Base-by-base conservation (phyloP, 1,140 invertebrate genomes). In the Heliconius melpomene region DNA sequence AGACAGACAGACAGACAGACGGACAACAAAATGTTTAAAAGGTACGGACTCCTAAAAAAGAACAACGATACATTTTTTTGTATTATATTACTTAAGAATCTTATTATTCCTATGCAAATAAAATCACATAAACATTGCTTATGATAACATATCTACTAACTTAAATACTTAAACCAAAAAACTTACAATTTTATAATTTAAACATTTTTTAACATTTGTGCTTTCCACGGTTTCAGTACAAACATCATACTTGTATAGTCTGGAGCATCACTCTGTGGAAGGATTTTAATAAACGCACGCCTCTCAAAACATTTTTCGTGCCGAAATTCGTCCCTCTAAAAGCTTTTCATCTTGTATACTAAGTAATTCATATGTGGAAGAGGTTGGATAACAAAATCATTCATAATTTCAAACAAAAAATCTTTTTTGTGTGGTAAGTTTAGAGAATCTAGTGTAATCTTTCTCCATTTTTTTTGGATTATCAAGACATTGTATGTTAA, bases 271-370 rank as follows among this genome's bases (percentile, higher is more conserved):
- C 54, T 57, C 54, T 57, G 54, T 57, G 57, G 74, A 76, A 76
- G 74, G 74, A 76, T 76, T 76, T 76, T 76, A 76, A 66, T 66
- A 66, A 26, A 76, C 74, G 60, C 74, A 66, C 74, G 57, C 60
- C 54, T 76, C 38, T 70, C 74, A 70, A 76, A 76, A 76, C 38
- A 76, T 76, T 76, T 76, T 74, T n/a, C 26, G 32, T 76, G 13
- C 74, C 54, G 60, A 76, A 76, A 76, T 54, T 66, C 74, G 74
- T 66, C 32, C 60, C 32, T 76, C 60, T 70, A 40, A 76, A 46
- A 38, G 36, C 54, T 54, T 70, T 76, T 40, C 57, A 40, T 66
- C 32, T 76, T 40, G 20, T 38, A 60, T 20, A 75, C 57, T 60
- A 75, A 26, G 29, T 75, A 60, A 75, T 75, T 57, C 54, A 32